These are phyloP conservation scores for Sinocyclocheilus anshuiensis DNA, from an alignment of 2,113 vertebrate genomes.

Conservation along the genomic window DNA sequence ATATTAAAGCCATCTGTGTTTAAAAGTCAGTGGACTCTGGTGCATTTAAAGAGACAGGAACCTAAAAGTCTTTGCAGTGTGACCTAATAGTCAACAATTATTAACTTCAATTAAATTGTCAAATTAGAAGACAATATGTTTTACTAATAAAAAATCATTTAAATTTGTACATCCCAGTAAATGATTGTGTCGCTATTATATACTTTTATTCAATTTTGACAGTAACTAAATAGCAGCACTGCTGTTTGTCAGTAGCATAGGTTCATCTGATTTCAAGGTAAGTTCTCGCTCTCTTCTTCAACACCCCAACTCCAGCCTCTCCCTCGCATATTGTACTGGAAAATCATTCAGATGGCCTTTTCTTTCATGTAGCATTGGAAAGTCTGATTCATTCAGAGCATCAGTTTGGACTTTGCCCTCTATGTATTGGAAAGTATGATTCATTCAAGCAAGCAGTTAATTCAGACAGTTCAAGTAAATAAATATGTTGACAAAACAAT, in stretches of 20 bases:
- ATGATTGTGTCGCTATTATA: background rate
- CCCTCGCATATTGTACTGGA: background rate
- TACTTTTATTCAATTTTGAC: background rate
- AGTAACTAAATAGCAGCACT: background rate
- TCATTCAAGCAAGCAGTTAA: background rate
- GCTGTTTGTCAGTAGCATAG: background rate
- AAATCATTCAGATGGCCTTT: background rate
- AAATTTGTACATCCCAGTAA: background rate
- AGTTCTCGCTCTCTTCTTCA: background rate
- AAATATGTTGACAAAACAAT: background rate
- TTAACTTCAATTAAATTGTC: background rate
- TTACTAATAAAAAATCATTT: background rate
- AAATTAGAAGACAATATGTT: background rate
- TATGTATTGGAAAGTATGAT: background rate
- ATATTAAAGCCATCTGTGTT: slow-evolving; percentile 23
- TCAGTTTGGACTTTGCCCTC: background rate
- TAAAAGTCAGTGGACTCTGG: background rate
- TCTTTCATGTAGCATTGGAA: background rate
- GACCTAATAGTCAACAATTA: background rate
- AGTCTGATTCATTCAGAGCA: background rate
- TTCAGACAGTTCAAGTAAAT: background rate
- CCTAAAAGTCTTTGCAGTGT: background rate
- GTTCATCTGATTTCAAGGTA: background rate
- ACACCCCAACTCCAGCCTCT: too few species aligned
- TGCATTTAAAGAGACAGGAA: background rate